Base-by-base conservation (phyloP, 2,797 vertebrate genomes). In the Jordanella pulchra region DNA sequence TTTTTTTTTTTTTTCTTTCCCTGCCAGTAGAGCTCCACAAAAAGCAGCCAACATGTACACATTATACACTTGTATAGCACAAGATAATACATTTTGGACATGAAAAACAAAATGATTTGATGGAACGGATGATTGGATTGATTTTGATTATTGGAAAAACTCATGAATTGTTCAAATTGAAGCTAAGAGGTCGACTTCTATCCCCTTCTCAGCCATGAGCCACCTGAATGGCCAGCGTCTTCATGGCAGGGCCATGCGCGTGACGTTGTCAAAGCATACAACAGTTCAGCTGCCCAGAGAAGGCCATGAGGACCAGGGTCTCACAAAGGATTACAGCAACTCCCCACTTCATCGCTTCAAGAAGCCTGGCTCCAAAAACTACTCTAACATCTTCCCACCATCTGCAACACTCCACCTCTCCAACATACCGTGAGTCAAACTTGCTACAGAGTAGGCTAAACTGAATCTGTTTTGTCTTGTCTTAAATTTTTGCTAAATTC, bases 321-420 rank as follows among this genome's bases (percentile, higher is more conserved):
- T 99, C 35, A 99, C 98, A 30, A 99, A 99, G 93, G 98, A 99
- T 87, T 99, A 87, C 7, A 94, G 96, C 48, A 97, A 93, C 77
- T 99, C 97, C 0, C 96, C 97, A 0, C 94, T 99, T 53, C 97
- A 99, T 75, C 97, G 98, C 53, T 99, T 99, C 90, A 99, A 99
- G 93, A 99, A 99, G 85, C 98, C 97, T 0, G 97, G 97, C 87
- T 99, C 98, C 85, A 99, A 99, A 90, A 99, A 99, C 80, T 99
- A 99, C 92, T 97, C 98, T 28, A 99, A 99, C 81, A 99, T 99
- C 86, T 99, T 98, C 77, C 97, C 98, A 0, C 97, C 97, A 23
- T 99, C 98, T 2, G 96, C 97, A 74, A 98, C 97, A 13, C 95
- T 99, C 79, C 98, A 99, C 80, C 96, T 99, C 80, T 99, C 98